phyloP scores from a whole-genome alignment of 2,113 vertebrate genomes.

The Tychaedon coryphoeus region DNA sequence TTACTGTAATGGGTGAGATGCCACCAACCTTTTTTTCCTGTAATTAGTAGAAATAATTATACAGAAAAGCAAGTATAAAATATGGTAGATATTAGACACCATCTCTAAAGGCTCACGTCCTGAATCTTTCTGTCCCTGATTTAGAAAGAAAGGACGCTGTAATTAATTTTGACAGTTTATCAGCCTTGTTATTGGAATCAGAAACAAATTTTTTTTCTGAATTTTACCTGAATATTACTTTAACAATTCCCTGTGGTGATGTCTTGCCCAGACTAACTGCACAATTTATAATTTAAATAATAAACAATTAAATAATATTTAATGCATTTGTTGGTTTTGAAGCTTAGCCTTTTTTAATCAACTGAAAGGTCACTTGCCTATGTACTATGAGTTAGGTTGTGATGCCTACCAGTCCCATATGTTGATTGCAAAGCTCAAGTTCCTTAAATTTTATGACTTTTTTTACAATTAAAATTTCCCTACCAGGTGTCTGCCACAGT shows the following conservation, averaged over 20 bases:
- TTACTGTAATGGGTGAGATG: neutral
- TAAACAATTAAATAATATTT: too few species aligned
- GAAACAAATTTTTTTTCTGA: neutral
- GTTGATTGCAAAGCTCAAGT: neutral
- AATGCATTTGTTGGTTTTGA: neutral
- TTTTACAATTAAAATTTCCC: neutral
- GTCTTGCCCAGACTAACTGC: neutral
- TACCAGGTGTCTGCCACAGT: neutral
- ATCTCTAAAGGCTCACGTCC: neutral
- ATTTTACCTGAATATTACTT: neutral
- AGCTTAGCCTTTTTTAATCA: neutral
- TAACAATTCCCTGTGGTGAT: neutral
- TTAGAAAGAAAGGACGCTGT: neutral
- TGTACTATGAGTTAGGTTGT: neutral
- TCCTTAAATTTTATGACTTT: neutral
- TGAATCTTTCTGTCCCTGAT: neutral
- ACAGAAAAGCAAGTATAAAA: neutral
- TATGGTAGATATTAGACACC: neutral
- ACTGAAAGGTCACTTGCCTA: neutral
- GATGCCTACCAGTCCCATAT: neutral
- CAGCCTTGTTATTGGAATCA: neutral
- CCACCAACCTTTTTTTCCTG: neutral
- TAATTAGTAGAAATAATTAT: neutral
- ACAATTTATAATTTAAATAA: neutral
- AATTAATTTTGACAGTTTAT: neutral